Conservation (phyloP, 2,888 invertebrate genomes). For the Apeira syringaria region DNA sequence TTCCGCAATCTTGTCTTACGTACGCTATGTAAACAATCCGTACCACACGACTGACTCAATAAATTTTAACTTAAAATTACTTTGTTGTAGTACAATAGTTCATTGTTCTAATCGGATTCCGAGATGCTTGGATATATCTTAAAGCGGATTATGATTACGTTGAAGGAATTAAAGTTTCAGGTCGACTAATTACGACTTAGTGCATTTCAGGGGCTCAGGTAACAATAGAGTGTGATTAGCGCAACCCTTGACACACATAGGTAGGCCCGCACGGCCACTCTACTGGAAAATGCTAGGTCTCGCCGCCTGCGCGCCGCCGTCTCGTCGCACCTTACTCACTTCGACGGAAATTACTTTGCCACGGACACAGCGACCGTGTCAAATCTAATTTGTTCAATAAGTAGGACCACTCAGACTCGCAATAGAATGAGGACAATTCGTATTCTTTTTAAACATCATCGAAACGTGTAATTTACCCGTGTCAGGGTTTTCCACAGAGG, state of each 20-base stretch:
- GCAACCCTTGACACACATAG: constrained; percentile 79
- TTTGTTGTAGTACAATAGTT: constrained; percentile 15
- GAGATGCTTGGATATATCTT: not conserved
- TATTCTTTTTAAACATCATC: not conserved
- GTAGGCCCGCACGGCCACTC: constrained; percentile 67
- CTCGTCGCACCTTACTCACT: constrained; percentile 40
- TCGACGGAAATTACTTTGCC: constrained; percentile 43
- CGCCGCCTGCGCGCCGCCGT: constrained; percentile 48
- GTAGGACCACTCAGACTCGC: not conserved
- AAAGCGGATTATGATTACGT: not conserved
- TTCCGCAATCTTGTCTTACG: constrained; percentile 63
- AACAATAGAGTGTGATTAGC: constrained; percentile 74
- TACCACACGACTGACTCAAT: constrained; percentile 12
- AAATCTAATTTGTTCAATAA: not conserved
- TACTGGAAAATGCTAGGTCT: constrained; percentile 78
- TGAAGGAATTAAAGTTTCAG: constrained; percentile 35
- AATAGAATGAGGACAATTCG: too few species aligned
- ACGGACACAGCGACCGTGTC: constrained; percentile 7
- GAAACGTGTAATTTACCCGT: too few species aligned
- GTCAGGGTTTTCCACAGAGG: too few species aligned
- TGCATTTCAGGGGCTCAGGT: constrained; percentile 65
- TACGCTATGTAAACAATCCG: constrained; percentile 26
- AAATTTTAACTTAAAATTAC: constrained; percentile 12
- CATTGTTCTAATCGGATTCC: not conserved
- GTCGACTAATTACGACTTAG: constrained; percentile 40